Evolutionary conservation across 2,797 vertebrate species (phyloP), one percentile per base, ranked within the genome.

Genomic region (Tokudaia tokunoshimensis): DNA sequence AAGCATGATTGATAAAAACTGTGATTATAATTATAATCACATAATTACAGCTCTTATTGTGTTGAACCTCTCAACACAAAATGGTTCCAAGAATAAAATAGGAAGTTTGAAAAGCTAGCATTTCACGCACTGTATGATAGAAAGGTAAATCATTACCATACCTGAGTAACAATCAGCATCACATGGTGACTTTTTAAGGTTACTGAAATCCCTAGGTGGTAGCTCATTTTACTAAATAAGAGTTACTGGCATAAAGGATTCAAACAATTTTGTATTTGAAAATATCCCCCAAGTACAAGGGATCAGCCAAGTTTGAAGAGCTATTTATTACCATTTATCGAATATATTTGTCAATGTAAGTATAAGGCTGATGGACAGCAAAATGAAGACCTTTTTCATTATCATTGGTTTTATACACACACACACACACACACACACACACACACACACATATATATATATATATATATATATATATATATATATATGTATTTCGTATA

Each of bases 321-420:
- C 5, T 2, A 31, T 11, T 12, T 4, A 34, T 31, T 22, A 2
- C 17, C 1, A 82, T 41, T 31, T 44, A 41, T 2, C 59, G 86
- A 47, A 76, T 17, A 59, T 26, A 6, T 4, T 12, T 13, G 2
- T 41, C 7, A 19, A 10, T 19, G 20, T 44, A 0, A 0, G 20
- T 65, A 2, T 24, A 14, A 63, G n/a, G 8, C 37, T 34, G 10
- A 2, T 14, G 1, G 20, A 44, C 6, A 74, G 29, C 0, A 37
- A 74, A 63, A 9, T 41, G 4, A 55, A 74, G 22, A 2, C n/a
- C 22, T 67, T 52, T 1, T 78, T 55, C 59, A 78, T 26, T 52
- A 47, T 44, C 10, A 34, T 61, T 89, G 24, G n/a, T 8, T 41
- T 4, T 41, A 3, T 22, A 41, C 0, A 41, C 41, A 41, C 41